A percentile compares a stretch with the other conserved stretches of the same genome.
phyloP scores from a whole-genome alignment of 2,113 vertebrate species.

The Oncorhynchus nerka region DNA sequence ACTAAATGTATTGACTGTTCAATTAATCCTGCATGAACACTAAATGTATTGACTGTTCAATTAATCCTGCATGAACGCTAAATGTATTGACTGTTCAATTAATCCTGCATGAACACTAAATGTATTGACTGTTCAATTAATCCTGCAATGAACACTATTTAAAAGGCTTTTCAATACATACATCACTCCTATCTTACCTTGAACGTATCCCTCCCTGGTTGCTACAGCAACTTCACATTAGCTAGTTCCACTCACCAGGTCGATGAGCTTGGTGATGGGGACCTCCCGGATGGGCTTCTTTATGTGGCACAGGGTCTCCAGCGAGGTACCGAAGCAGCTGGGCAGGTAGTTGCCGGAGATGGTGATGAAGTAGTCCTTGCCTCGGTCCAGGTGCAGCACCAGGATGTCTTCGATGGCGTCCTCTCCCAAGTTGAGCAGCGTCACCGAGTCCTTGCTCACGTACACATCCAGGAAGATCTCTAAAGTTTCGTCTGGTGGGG shows the following conservation, averaged over 20 bases:
- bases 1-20: too few relatives aligned
- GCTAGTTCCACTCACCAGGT: conserved; percentile 83
- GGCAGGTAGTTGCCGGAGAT: conserved; percentile 93
- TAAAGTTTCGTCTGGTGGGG: conserved; percentile 80
- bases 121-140: too few relatives aligned
- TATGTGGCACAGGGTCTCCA: conserved; percentile 92
- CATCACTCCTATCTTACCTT: background rate
- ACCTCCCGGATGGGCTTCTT: conserved; percentile 94
- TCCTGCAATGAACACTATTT: too few relatives aligned
- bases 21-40: too few relatives aligned
- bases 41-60: too few relatives aligned
- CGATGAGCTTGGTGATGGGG: conserved; percentile 93
- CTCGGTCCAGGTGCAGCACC: conserved; percentile 92
- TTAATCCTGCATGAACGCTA: too few relatives aligned
- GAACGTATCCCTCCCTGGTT: background rate
- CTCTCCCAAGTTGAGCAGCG: conserved; percentile 89
- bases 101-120: too few relatives aligned
- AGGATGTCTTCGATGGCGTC: conserved; percentile 95
- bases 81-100: too few relatives aligned
- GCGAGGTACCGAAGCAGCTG: conserved; percentile 94
- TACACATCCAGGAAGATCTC: conserved; percentile 94
- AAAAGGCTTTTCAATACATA: too few relatives aligned
- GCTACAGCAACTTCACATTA: background rate
- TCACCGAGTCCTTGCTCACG: conserved; percentile 95
- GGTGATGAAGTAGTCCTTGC: conserved; percentile 98